Evolutionary conservation across 2,113 vertebrate genomes (phyloP).

Genomic region (Lepus europaeus): DNA sequence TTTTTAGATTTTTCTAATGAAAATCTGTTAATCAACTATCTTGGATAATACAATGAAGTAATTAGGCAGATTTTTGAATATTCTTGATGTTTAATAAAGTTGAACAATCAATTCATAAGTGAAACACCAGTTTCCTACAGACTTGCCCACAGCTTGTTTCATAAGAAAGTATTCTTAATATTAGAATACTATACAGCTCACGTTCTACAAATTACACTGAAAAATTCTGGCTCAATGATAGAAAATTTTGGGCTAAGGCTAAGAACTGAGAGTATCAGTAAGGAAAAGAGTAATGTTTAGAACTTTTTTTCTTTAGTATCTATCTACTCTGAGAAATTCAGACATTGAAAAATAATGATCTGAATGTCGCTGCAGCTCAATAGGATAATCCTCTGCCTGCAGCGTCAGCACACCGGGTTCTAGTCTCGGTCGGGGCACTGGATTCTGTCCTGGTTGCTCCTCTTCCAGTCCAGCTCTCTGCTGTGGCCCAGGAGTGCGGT

Average conservation of each 20-base stretch:
- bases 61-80: neutral
- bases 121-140: neutral
- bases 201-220: neutral
- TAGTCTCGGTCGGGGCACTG: too few relatives aligned
- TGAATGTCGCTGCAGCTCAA: too few relatives aligned
- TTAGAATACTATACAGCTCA: neutral
- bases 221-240: neutral
- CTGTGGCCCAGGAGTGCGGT: too few relatives aligned
- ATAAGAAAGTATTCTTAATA: neutral
- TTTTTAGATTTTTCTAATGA: neutral
- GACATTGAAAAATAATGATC: neutral
- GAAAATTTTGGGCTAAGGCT: neutral
- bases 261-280: neutral
- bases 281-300: neutral
- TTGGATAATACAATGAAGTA: neutral
- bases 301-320: neutral
- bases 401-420: too few relatives aligned
- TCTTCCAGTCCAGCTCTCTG: too few relatives aligned
- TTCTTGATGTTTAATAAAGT: neutral
- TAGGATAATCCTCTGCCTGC: too few relatives aligned
- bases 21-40: neutral
- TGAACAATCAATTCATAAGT: neutral
- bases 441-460: too few relatives aligned
- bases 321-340: neutral
- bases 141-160: neutral